Conservation (phyloP, 2,113 vertebrate genomes). For the Menura novaehollandiae region DNA sequence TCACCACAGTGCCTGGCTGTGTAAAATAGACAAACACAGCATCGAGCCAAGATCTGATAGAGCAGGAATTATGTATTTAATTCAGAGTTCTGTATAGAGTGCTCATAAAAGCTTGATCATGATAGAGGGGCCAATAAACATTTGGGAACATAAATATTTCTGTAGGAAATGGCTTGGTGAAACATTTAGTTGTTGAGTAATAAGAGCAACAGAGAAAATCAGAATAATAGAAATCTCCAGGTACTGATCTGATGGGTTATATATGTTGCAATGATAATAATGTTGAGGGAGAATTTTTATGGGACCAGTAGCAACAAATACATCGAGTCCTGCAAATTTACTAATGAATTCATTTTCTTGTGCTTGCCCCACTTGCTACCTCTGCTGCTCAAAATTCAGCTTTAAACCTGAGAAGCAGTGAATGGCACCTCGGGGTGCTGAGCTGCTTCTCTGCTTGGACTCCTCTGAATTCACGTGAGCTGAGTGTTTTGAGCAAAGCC, state of each 20-base stretch:
- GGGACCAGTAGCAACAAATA: background rate
- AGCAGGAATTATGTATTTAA: conserved; percentile 66
- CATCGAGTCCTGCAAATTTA: background rate
- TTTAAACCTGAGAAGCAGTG: background rate
- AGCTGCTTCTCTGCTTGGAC: background rate
- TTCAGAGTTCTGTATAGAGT: conserved; percentile 52
- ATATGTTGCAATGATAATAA: conserved; percentile 1
- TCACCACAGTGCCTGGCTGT: background rate
- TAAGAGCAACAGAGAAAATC: conserved; percentile 61
- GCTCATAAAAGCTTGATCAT: conserved; percentile 68
- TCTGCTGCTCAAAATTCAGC: background rate
- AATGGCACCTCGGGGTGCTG: background rate
- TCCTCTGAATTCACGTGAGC: background rate
- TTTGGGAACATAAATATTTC: conserved; percentile 66
- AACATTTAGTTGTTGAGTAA: conserved; percentile 63
- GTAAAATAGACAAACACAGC: conserved; percentile 43
- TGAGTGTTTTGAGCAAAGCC: background rate
- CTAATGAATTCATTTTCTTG: background rate
- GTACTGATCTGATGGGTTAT: conserved; percentile 29
- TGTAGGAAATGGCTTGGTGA: conserved; percentile 67
- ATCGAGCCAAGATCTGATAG: background rate
- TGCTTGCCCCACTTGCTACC: background rate
- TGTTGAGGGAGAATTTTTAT: conserved; percentile 24
- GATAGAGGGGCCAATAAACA: conserved; percentile 68
- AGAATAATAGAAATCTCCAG: conserved; percentile 47